A percentile compares a stretch with the other conserved stretches of the same genome.
Evolutionary conservation across 2,888 invertebrate species (phyloP).

Genomic region (Drosophila neonasuta): DNA sequence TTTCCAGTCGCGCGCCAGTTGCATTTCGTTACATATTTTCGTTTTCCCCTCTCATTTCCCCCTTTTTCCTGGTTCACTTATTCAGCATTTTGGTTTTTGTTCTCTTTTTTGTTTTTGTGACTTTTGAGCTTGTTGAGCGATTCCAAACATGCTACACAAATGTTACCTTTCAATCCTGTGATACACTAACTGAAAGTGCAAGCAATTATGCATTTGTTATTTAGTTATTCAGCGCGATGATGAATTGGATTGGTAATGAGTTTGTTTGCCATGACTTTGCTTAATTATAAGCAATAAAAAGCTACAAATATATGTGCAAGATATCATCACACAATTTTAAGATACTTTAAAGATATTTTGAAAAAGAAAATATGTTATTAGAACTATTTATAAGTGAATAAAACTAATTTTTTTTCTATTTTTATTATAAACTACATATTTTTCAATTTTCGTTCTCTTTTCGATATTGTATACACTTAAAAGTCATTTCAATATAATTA

Average conservation of each 20-base stretch:
- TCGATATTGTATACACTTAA: no score
- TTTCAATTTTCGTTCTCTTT: no score
- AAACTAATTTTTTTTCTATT: no score
- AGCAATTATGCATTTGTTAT: neutral
- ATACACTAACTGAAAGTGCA: neutral
- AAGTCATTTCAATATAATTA: no score
- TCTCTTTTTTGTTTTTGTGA: slow-evolving; percentile 8
- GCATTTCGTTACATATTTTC: slow-evolving; percentile 12
- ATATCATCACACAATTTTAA: no score
- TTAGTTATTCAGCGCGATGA: neutral
- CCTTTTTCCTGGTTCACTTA: slow-evolving; percentile 2
- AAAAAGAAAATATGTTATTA: no score
- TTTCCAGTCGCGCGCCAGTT: slow-evolving; percentile 34
- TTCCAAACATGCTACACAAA: slow-evolving; percentile 17
- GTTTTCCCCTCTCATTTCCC: neutral
- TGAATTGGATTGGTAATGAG: neutral
- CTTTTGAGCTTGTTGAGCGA: slow-evolving; percentile 20
- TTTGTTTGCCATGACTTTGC: neutral
- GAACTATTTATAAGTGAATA: no score
- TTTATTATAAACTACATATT: no score
- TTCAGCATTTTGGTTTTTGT: slow-evolving; percentile 6
- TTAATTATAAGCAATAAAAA: no score
- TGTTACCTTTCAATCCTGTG: slow-evolving; percentile 4
- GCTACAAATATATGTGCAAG: no score
- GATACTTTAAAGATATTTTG: no score